A percentile compares a stretch with the other conserved stretches of the same genome.
phyloP scores from a whole-genome alignment of 1,140 invertebrate species.

The Drosophila athabasca region DNA sequence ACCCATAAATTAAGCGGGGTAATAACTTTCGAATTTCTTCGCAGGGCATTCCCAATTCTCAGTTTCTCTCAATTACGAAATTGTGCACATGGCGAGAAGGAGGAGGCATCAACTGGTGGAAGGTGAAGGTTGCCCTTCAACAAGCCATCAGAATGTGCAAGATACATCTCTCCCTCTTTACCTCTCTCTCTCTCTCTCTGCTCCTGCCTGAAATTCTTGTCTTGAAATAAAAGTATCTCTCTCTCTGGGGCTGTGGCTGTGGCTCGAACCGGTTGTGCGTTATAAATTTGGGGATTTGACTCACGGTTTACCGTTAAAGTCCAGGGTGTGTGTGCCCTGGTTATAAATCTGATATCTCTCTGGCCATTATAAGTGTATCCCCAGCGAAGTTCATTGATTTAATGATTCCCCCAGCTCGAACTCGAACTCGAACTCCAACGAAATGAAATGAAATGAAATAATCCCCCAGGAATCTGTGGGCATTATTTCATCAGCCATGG shows the following conservation, averaged over 20 bases:
- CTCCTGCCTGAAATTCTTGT: background rate
- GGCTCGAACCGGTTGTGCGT: slow-evolving; percentile 52
- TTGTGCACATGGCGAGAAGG: slow-evolving; percentile 22
- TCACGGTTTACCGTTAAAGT: slow-evolving; percentile 70
- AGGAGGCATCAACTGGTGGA: background rate
- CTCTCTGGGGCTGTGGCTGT: background rate
- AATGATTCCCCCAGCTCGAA: slow-evolving; percentile 16
- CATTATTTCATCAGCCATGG: slow-evolving; percentile 10
- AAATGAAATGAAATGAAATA: slow-evolving; percentile 15
- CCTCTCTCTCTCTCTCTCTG: slow-evolving; percentile 4
- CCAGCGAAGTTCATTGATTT: slow-evolving; percentile 48
- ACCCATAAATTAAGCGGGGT: slow-evolving; percentile 78
- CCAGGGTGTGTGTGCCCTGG: slow-evolving; percentile 31
- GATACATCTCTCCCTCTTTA: slow-evolving; percentile 6
- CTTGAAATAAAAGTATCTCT: slow-evolving; percentile 36
- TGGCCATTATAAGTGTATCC: slow-evolving; percentile 30
- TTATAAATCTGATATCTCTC: slow-evolving; percentile 63
- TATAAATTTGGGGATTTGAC: slow-evolving; percentile 67
- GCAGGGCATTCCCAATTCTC: slow-evolving; percentile 62
- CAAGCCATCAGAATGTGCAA: slow-evolving; percentile 22
- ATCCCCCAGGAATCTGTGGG: slow-evolving; percentile 20
- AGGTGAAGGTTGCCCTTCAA: slow-evolving; percentile 63
- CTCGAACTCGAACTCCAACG: slow-evolving; percentile 6
- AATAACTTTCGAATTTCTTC: slow-evolving; percentile 76
- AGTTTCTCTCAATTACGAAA: slow-evolving; percentile 76